Base-by-base conservation (phyloP, 2,888 invertebrate species). In the Cerastoderma edule region DNA sequence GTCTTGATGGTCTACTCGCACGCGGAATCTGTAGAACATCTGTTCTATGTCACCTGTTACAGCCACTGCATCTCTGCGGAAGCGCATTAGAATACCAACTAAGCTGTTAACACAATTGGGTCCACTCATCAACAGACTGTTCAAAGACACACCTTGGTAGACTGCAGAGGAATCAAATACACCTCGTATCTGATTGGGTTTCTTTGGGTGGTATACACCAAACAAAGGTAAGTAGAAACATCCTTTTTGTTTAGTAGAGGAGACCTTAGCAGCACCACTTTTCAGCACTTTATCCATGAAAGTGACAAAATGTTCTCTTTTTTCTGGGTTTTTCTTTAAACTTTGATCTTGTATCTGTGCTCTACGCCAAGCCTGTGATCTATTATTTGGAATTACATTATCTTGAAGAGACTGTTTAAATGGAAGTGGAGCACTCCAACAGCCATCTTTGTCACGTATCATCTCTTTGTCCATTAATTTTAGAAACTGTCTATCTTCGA, bases 191-290 rank as follows among this genome's bases (percentile, higher is more conserved):
- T 67, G 28, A 19, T 72, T 57, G 24, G 50, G 78, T 57, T 80
- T 71, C 44, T 73, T 72, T 0, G 74, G 78, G 28, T 78, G 75
- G 33, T 82, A 73, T 1, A 80, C 68, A 2, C 80, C 83, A 50
- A 84, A 84, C 44, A 78, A 60, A 48, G 84, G 82, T 24, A 83
- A 35, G 57, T 78, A 83, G 83, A 73, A 85, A 33, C 67, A 66
- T 48, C 82, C 79, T 67, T 79, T 71, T 2, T 46, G 16, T 44
- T 3, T 0, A 80, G 33, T 10, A 67, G 66, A 22, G 80, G 75
- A 8, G 80, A 63, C 27, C 63, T 80, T 80, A 13, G 81, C 77
- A 24, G 79, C 76, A 4, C 69, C 66, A 16, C 46, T 72, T 2
- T 77, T 60, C 46, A 60, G 19, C 72, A 80, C 30, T 16, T 48